Evolutionary conservation across 92 coral and sea anemone species (phyloP), one percentile per base, ranked within the genome.

Genomic region (Umimayanthus kanabou): DNA sequence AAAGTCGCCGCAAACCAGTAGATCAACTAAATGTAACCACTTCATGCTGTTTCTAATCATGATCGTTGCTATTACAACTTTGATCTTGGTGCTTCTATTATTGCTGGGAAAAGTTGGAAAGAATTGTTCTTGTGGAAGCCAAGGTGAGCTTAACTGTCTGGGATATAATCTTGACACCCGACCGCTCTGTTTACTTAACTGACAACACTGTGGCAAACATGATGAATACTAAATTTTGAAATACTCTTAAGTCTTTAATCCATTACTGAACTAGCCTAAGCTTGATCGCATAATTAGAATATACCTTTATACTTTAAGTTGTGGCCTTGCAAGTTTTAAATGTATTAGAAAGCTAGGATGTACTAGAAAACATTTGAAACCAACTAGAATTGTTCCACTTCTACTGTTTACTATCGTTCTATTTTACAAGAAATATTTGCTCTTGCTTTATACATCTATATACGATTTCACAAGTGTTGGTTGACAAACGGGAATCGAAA

Each of bases 31-130:
- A 47, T 83, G 78, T 74, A 83, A 70, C 25, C 40, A 83, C 40
- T 22, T 83, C 26, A 69, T 83, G 87, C 14, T 83, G 61, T 47
- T 83, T 14, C 55, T 83, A 0, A 83, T 83, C 74, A 69, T 71
- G 78, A 25, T 71, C 43, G 33, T 83, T 29, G 87, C 87, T 18
- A 13, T 49, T 47, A 43, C 87, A 23, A 83, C 79, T 5, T 47
- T 71, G 16, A 49, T 83, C 20, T 71, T 83, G 78, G 61, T 83
- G 40, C 64, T 83, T 71, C 4, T 83, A 45, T 55, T 70, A 13
- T 70, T 83, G 79, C 7, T 83, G 4, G 78, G 87, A 53, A 67
- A 69, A 72, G 43, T 70, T 42, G 87, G 87, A 43, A 39, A 47
- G n/a, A 45, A 9, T 2, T 83, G 87, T 45, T 9, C 78, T 6